A percentile compares a stretch with the other conserved stretches of the same genome.
phyloP scores from a whole-genome alignment of 2,888 invertebrate species.

The Drosophila kuntzei region DNA sequence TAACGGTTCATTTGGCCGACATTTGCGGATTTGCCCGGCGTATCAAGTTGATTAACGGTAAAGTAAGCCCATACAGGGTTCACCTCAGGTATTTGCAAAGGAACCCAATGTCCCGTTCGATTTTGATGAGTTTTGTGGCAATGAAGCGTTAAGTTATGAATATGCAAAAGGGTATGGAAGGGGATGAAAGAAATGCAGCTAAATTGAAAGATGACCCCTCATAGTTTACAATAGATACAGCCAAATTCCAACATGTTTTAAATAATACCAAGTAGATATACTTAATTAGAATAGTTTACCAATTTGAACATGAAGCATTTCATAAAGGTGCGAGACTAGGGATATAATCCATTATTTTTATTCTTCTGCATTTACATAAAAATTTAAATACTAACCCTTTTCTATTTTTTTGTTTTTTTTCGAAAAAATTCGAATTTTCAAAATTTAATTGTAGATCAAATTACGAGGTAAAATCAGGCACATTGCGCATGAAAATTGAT shows the following conservation, averaged over 20 bases:
- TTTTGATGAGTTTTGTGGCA: conserved; percentile 55
- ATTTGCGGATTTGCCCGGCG: conserved; percentile 48
- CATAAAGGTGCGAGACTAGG: too few species aligned
- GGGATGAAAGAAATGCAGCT: background rate
- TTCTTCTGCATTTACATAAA: too few species aligned
- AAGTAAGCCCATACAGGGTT: conserved; percentile 51
- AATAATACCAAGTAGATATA: conserved; percentile 1
- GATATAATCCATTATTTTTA: too few species aligned
- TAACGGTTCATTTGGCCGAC: conserved; percentile 74
- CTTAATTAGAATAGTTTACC: background rate
- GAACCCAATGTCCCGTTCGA: conserved; percentile 45
- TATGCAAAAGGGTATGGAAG: conserved; percentile 25
- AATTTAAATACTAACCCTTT: too few species aligned
- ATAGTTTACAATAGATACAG: conserved; percentile 18
- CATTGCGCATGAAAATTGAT: too few species aligned
- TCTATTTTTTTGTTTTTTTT: too few species aligned
- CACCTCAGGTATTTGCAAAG: conserved; percentile 2
- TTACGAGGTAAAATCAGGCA: too few species aligned
- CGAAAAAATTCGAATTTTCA: too few species aligned
- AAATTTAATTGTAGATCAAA: too few species aligned
- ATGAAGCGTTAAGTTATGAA: conserved; percentile 77
- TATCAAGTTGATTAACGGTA: conserved; percentile 74
- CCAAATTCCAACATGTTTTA: background rate
- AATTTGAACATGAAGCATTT: background rate
- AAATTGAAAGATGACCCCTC: background rate